Evolutionary conservation across 2,888 invertebrate species (phyloP).

Genomic region (Cancer borealis): DNA sequence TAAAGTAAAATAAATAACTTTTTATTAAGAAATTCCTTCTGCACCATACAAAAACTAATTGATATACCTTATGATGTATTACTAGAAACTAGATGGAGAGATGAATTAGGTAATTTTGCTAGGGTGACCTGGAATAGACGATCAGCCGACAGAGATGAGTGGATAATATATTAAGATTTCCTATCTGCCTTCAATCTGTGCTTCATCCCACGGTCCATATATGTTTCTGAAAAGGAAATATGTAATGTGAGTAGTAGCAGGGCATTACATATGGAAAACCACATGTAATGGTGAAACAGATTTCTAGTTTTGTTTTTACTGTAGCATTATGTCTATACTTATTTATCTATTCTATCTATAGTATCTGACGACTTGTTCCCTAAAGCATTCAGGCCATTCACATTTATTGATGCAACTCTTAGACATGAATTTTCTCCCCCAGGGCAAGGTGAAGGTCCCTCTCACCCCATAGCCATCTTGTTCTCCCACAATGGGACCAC

Average conservation of each 20-base stretch:
- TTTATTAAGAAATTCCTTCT: neutral
- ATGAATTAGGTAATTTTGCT: too few relatives aligned
- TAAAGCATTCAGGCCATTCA: too few relatives aligned
- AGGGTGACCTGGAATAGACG: too few relatives aligned
- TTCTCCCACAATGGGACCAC: too few relatives aligned
- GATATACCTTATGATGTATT: neutral
- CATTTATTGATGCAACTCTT: too few relatives aligned
- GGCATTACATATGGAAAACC: neutral
- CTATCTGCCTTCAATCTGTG: constrained; percentile 80
- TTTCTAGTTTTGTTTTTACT: neutral
- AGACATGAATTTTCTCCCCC: too few relatives aligned
- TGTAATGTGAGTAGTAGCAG: neutral
- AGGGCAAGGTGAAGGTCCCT: too few relatives aligned
- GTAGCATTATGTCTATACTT: neutral
- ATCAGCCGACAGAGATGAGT: too few relatives aligned
- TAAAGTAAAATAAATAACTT: neutral
- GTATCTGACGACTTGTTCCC: too few relatives aligned
- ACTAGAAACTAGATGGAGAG: too few relatives aligned
- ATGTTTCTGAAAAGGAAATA: constrained; percentile 84
- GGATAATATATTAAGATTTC: neutral
- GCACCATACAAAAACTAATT: neutral
- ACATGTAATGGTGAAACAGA: neutral
- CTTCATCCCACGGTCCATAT: constrained; percentile 99
- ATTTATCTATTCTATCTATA: too few relatives aligned
- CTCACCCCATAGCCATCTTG: too few relatives aligned